phyloP scores from a whole-genome alignment of 2,888 invertebrate species.

The Scaptomyza caliginosa region DNA sequence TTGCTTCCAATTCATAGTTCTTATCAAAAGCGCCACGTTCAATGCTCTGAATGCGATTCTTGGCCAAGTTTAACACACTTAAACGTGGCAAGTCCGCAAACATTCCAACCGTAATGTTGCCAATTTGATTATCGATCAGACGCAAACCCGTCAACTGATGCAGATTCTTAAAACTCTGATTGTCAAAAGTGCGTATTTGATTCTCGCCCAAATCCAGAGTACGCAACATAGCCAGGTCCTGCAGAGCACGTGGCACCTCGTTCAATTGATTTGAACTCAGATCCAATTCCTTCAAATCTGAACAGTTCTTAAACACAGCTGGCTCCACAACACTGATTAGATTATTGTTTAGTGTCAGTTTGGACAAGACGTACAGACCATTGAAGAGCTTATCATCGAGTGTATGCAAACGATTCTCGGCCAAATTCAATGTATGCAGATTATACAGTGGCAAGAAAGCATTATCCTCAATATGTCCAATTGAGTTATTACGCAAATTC shows the following conservation, averaged over 20 bases:
- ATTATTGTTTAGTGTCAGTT: conserved; percentile 94
- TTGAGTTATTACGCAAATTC: conserved; percentile 93
- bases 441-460: conserved; percentile 95
- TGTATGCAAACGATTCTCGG: conserved; percentile 93
- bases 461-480: conserved; percentile 94
- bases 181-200: conserved; percentile 92
- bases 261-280: conserved; percentile 93
- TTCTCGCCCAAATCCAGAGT: conserved; percentile 96
- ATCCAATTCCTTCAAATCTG: conserved; percentile 94
- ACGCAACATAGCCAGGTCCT: conserved; percentile 92
- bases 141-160: conserved; percentile 94
- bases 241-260: conserved; percentile 92
- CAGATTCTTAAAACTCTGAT: conserved; percentile 92
- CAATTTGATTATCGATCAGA: conserved; percentile 95
- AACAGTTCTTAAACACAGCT: conserved; percentile 94
- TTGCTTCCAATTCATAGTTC: conserved; percentile 92
- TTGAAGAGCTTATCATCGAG: conserved; percentile 93
- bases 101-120: conserved; percentile 93
- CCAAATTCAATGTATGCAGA: conserved; percentile 94
- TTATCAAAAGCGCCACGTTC: conserved; percentile 93
- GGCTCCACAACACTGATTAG: conserved; percentile 91
- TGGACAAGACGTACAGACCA: conserved; percentile 92
- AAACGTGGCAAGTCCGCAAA: conserved; percentile 93
- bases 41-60: conserved; percentile 94
- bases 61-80: conserved; percentile 94